A percentile compares a stretch with the other conserved stretches of the same genome.
These are phyloP conservation scores for Noturus placidus DNA, from an alignment of 2,113 vertebrate species.

Conservation along the genomic window DNA sequence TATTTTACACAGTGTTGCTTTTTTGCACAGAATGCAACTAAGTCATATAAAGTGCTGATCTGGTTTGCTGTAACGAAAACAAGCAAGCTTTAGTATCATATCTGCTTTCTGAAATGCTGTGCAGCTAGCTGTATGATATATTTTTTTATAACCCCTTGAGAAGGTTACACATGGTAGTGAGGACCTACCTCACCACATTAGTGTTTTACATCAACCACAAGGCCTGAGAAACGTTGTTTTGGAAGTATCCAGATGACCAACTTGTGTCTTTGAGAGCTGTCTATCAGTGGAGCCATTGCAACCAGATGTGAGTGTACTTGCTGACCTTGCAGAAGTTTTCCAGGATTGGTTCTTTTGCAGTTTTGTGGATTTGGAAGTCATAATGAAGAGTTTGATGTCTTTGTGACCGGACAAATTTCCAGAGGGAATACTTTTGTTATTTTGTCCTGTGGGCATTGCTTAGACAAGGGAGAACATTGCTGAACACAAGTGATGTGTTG, in stretches of 20 bases:
- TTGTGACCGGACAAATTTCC: no score
- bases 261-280: neutral
- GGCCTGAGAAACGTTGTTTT: neutral
- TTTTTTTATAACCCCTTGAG: neutral
- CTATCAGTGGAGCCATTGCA: neutral
- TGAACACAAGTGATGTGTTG: neutral
- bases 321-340: no score
- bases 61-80: neutral
- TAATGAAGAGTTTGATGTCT: no score
- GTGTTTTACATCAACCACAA: neutral
- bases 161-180: neutral
- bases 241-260: neutral
- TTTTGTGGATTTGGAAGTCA: no score
- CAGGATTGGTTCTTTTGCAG: no score
- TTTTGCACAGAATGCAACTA: neutral
- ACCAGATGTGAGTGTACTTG: neutral
- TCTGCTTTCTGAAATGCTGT: neutral
- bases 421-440: no score
- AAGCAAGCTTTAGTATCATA: neutral
- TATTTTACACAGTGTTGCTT: no score
- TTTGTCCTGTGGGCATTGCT: no score
- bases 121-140: neutral
- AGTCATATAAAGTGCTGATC: neutral
- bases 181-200: neutral
- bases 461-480: neutral